Base-by-base conservation (phyloP, 2,797 vertebrate genomes). In the Xenopus petersii region DNA sequence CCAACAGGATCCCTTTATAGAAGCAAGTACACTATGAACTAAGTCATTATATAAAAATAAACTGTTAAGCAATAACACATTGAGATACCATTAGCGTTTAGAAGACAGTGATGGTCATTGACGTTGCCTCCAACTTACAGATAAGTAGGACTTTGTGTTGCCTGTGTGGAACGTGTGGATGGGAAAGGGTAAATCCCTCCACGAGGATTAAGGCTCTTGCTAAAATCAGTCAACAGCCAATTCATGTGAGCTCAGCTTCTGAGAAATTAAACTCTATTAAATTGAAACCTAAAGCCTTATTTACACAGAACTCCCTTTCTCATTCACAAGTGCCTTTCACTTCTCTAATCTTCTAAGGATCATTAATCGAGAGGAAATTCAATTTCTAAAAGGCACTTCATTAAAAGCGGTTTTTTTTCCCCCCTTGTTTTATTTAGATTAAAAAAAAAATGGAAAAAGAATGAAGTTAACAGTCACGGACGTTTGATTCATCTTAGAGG, bases 201-300 rank as follows among this genome's bases (percentile, higher is more conserved):
- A 12, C 63, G 24, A 26, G 55, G 33, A 56, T 56, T 63, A 77
- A 36, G 64, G 64, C 73, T 55, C 56, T 68, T 67, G 71, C 33
- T 63, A 49, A 64, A 33, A 77, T 64, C 75, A 63, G 70, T 77
- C 70, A 73, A 49, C 64, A 24, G 55, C 56, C 63, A 15, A 17
- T n/a, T 56, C 64, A 33, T 56, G 48, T 4, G 60, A 47, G 59
- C 67, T 63, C 63, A 54, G 61, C 42, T 54, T 73, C 48, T 16
- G 47, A 59, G 48, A 73, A 71, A 73, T 64, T 56, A 73, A 62
- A 58, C 60, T 58, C 70, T 63, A 63, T 67, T 77, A 77, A 72
- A 56, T 49, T 67, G 30, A 55, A 64, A 69, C 24, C 59, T 33
- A 48, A 58, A 30, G 36, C 49, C 6, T 12, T 30, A 47, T 60